These are phyloP conservation scores for Cosmia trapezina DNA, from an alignment of 2,888 invertebrate species.

Conservation along the genomic window DNA sequence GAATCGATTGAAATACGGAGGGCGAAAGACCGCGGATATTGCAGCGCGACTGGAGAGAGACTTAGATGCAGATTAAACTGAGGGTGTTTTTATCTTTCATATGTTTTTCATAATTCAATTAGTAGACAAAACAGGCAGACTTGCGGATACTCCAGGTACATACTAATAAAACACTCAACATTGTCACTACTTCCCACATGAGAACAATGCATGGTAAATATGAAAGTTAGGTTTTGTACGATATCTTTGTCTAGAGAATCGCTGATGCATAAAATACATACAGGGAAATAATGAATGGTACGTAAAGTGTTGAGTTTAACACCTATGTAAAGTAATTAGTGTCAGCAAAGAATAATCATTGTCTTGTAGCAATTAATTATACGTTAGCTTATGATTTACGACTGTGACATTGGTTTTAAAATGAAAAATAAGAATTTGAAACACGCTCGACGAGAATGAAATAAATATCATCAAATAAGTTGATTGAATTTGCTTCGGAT, in stretches of 20 bases:
- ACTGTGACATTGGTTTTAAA: neutral
- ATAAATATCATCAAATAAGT: neutral
- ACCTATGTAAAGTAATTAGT: slow-evolving; percentile 23
- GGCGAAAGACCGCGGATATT: neutral
- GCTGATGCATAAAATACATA: slow-evolving; percentile 26
- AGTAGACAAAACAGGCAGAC: neutral
- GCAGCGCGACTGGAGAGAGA: neutral
- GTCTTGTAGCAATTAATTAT: slow-evolving; percentile 32
- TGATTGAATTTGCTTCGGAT: slow-evolving; percentile 24
- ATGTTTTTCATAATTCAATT: neutral
- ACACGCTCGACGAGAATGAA: neutral
- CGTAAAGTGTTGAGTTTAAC: slow-evolving; percentile 34
- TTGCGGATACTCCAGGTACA: neutral
- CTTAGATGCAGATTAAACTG: neutral
- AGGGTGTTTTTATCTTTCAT: neutral
- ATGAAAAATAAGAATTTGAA: neutral
- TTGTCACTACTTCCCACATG: slow-evolving; percentile 39
- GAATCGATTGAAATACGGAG: neutral
- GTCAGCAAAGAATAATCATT: slow-evolving; percentile 21
- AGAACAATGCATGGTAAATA: slow-evolving; percentile 51
- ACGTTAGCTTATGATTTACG: neutral
- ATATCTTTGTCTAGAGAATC: slow-evolving; percentile 45
- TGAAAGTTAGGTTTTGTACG: slow-evolving; percentile 51
- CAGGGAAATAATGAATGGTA: slow-evolving; percentile 28
- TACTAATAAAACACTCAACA: slow-evolving; percentile 27